Evolutionary conservation across 35 echinoderm and acorn worm genomes (phyloP), one percentile per base, ranked within the genome.

Genomic region (Diadema setosum): DNA sequence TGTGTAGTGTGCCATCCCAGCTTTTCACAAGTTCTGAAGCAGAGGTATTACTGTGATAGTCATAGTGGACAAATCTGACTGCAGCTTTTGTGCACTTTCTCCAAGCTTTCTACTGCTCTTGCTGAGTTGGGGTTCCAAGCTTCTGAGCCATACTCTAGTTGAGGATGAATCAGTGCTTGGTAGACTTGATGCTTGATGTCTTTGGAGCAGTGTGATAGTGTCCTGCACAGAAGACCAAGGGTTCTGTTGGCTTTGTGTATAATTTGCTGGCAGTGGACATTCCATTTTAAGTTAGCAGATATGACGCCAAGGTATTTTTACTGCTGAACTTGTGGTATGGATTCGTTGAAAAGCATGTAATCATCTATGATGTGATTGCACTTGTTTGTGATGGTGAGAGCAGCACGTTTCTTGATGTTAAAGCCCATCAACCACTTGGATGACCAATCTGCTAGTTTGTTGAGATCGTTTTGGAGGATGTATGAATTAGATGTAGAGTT

Each of bases 1-100:
- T 83, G 81, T 25, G 55, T 41, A 7, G 81, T 83, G 43, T 83
- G 42, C 81, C 81, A 83, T n/a, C 42, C 41, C 8, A 83, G 81
- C 14, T 9, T 31, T 50, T 83, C 23, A 83, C 81, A 14, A 83
- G 81, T 41, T 30, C 42, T 56, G 81, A 49, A 17, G 42, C 5
- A 5, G 41, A 17, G 32, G 81, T 83, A 21, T n/a, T 83, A 49
- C 41, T 83, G 5, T 46, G 81, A 41, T 83, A 83, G 39, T 83
- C 81, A 4, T 30, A 14, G 39, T 83, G 81, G 30, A 83, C 81
- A 50, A 83, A 83, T 0, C 81, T 30, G 42, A 46, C 81, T 14
- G 81, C 81, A 15, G 43, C 39, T 23, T 55, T 18, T 32, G n/a
- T 84, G 82, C 32, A 84, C 81, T 55, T 45, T 30, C 1, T 46